Evolutionary conservation across 2,888 invertebrate genomes (phyloP).

Genomic region (Augochlorella aurata): DNA sequence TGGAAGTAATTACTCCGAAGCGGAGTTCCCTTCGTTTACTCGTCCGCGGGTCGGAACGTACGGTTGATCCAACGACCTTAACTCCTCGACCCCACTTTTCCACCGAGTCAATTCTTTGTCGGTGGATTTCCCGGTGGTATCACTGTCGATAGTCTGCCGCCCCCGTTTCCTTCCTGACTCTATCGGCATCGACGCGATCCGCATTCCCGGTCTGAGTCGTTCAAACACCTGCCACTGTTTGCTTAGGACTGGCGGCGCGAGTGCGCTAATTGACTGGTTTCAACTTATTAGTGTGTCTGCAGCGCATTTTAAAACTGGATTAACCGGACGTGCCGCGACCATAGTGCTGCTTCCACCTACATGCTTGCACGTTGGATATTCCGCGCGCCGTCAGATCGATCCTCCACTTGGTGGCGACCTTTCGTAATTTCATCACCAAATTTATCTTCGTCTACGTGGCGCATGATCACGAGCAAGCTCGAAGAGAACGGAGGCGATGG

Average conservation of each 20-base stretch:
- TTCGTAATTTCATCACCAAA: constrained; percentile 67
- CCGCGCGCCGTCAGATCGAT: constrained; percentile 32
- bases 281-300: constrained; percentile 77
- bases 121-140: constrained; percentile 1
- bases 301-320: constrained; percentile 68
- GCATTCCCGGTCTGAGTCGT: constrained; percentile 62
- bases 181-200: constrained; percentile 42
- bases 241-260: constrained; percentile 73
- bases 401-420: constrained; percentile 20
- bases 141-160: constrained; percentile 25
- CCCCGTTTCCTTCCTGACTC: constrained; percentile 25
- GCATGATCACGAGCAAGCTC: constrained; percentile 18
- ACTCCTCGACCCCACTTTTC: constrained; percentile 21
- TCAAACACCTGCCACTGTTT: constrained; percentile 79
- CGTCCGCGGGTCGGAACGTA: not conserved
- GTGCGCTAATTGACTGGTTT: constrained; percentile 78
- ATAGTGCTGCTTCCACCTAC: not conserved
- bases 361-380: too few species aligned
- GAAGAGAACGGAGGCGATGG: constrained; percentile 35
- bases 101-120: constrained; percentile 36
- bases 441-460: constrained; percentile 56
- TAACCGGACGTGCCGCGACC: constrained; percentile 49
- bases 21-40: not conserved
- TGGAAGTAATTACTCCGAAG: constrained; percentile 23
- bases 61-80: constrained; percentile 37